Evolutionary conservation across 2,797 vertebrate genomes (phyloP).

Genomic region (Potorous gilbertii): DNA sequence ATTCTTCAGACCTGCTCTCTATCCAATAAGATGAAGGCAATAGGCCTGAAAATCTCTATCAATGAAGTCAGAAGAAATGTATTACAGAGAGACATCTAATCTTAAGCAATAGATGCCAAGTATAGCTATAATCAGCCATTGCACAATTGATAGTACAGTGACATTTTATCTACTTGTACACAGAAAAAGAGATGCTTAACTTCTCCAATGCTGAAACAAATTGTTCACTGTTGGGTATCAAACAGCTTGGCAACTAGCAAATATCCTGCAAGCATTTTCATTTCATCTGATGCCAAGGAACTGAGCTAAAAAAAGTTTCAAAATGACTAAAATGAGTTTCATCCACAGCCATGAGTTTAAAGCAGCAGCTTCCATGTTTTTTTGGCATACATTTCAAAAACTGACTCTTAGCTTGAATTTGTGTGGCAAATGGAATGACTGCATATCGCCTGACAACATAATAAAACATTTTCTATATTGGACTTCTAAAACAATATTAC

Average conservation of each 20-base stretch:
- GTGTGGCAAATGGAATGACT: slow-evolving; percentile 2
- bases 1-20: background rate
- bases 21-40: background rate
- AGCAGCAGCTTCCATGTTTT: background rate
- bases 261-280: slow-evolving; percentile 30
- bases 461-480: slow-evolving; percentile 11
- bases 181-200: slow-evolving; percentile 42
- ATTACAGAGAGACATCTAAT: background rate
- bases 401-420: slow-evolving; percentile 41
- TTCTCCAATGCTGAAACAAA: slow-evolving; percentile 38
- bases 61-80: slow-evolving; percentile 15
- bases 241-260: slow-evolving; percentile 21
- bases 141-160: slow-evolving; percentile 1
- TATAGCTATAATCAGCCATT: background rate
- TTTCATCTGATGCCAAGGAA: slow-evolving; percentile 30
- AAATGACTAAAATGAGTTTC: slow-evolving; percentile 21
- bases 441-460: slow-evolving; percentile 14
- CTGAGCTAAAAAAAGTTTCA: slow-evolving; percentile 5
- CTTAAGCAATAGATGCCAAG: background rate
- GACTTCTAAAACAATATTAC: slow-evolving; percentile 10
- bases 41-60: background rate
- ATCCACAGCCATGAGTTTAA: slow-evolving; percentile 10
- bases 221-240: slow-evolving; percentile 27
- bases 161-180: background rate
- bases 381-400: slow-evolving; percentile 37